Conservation (phyloP, 2,888 invertebrate genomes). For the Amphipoea oculea region DNA sequence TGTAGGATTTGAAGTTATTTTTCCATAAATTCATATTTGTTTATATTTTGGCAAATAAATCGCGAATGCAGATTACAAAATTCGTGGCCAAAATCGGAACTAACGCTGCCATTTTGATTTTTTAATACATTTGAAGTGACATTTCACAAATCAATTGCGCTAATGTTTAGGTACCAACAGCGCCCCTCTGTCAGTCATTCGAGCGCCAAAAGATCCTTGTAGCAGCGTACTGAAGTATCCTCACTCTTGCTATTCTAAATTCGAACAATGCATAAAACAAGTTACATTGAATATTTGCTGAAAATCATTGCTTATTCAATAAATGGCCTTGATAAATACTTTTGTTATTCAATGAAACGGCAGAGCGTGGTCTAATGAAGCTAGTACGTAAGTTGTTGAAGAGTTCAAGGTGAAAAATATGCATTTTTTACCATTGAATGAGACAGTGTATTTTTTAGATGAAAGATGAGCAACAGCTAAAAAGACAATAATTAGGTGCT, state of each 20-base stretch:
- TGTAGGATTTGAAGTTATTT: too few species aligned
- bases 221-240: not conserved
- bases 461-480: not conserved
- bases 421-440: slow-evolving; percentile 12
- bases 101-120: not conserved
- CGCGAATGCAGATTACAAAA: too few species aligned
- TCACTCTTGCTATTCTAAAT: not conserved
- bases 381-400: slow-evolving; percentile 10
- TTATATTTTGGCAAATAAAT: too few species aligned
- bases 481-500: not conserved
- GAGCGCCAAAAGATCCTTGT: not conserved
- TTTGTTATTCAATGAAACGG: slow-evolving; percentile 48
- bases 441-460: not conserved
- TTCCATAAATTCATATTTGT: too few species aligned
- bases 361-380: slow-evolving; percentile 18
- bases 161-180: not conserved
- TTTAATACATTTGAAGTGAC: not conserved
- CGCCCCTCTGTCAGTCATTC: not conserved
- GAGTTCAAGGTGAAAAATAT: slow-evolving; percentile 35
- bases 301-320: slow-evolving; percentile 49
- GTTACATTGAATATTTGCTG: slow-evolving; percentile 10
- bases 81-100: not conserved
- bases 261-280: slow-evolving; percentile 24
- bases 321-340: slow-evolving; percentile 27
- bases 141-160: not conserved